phyloP scores from a whole-genome alignment of 53 echinoderm and acorn worm genomes.

The Hippasteria phrygiana region DNA sequence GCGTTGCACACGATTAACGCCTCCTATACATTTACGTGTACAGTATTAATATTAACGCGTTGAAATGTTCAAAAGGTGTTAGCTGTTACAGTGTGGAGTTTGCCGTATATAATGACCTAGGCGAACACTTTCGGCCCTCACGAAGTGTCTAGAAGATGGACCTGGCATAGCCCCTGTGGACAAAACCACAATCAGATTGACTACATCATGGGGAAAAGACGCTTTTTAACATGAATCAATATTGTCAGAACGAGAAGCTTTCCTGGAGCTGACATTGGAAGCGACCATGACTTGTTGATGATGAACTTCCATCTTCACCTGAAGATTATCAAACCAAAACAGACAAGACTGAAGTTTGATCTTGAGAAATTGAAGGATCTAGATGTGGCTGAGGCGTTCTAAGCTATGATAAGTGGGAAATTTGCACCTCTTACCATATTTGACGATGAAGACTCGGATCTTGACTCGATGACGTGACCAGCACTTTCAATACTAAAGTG shows the following conservation, averaged over 20 bases:
- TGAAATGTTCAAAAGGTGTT: no score
- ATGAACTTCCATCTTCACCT: slow-evolving; percentile 39
- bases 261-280: slow-evolving; percentile 53
- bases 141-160: slow-evolving; percentile 55
- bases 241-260: slow-evolving; percentile 35
- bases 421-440: slow-evolving; percentile 25
- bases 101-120: slow-evolving; percentile 42
- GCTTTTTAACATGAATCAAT: slow-evolving; percentile 59
- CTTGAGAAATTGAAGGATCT: slow-evolving; percentile 65
- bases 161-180: slow-evolving; percentile 52
- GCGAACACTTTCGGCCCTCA: slow-evolving; percentile 61
- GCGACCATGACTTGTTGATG: slow-evolving; percentile 51
- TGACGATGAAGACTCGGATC: neutral
- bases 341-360: slow-evolving; percentile 45
- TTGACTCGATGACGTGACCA: neutral
- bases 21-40: no score
- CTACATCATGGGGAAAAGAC: slow-evolving; percentile 64
- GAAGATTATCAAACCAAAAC: neutral
- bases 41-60: no score
- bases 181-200: slow-evolving; percentile 61
- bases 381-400: neutral
- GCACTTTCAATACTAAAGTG: neutral
- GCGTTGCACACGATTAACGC: no score
- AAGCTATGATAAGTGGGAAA: slow-evolving; percentile 42
- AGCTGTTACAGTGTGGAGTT: no score